A percentile compares a stretch with the other conserved stretches of the same genome.
These are phyloP conservation scores for Neoascia interrupta DNA, from an alignment of 2,888 invertebrate genomes.

Conservation along the genomic window DNA sequence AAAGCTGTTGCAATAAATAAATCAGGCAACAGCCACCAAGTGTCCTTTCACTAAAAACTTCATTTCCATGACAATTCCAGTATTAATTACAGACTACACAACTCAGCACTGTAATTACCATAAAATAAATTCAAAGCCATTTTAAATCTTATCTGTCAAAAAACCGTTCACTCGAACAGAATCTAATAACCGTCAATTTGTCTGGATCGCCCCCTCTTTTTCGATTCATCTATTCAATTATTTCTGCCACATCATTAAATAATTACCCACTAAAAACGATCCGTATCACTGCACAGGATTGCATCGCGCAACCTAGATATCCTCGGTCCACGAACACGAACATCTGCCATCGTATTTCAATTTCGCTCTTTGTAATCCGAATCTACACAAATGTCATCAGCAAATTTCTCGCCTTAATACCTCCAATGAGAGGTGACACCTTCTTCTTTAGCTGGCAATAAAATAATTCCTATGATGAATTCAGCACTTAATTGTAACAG, in stretches of 20 bases:
- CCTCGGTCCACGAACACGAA: no score
- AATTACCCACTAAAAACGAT: slow-evolving; percentile 62
- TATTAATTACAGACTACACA: no score
- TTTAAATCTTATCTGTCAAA: no score
- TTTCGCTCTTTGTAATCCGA: slow-evolving; percentile 44
- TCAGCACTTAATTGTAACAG: slow-evolving; percentile 60
- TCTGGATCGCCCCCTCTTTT: slow-evolving; percentile 21
- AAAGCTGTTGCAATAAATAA: no score
- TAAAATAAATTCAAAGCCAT: no score
- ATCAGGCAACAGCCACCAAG: no score
- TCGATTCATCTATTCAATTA: slow-evolving; percentile 32
- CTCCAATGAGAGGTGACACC: slow-evolving; percentile 56
- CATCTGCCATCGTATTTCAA: slow-evolving; percentile 56
- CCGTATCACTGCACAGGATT: slow-evolving; percentile 28
- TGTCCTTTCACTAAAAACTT: no score
- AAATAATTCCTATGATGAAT: slow-evolving; percentile 47
- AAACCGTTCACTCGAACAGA: no score
- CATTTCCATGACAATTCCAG: no score
- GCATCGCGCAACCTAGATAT: no score
- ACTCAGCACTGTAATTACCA: no score
- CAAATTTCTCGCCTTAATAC: slow-evolving; percentile 42
- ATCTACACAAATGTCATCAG: slow-evolving; percentile 39
- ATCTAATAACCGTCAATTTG: slow-evolving; percentile 47
- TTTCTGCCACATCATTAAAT: slow-evolving; percentile 67
- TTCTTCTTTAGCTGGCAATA: slow-evolving; percentile 28